Evolutionary conservation across 1,140 invertebrate species (phyloP).

Genomic region (Meloidogyne exigua): DNA sequence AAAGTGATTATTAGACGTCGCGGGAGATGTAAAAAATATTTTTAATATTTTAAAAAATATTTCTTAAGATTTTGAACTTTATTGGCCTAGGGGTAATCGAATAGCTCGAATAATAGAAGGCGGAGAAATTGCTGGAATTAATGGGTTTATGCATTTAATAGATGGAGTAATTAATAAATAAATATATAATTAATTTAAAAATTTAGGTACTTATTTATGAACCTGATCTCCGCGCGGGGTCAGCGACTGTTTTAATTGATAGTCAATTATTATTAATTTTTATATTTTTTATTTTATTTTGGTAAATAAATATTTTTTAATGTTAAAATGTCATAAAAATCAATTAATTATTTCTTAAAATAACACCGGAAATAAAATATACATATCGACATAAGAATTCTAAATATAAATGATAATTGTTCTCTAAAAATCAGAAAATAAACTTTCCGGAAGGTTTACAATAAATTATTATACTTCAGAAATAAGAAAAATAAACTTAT

Average conservation of each 20-base stretch:
- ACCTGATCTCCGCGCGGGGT: constrained; percentile 45
- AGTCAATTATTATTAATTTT: not conserved
- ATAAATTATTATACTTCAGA: not conserved
- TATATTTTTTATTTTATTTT: not conserved
- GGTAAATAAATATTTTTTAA: not conserved
- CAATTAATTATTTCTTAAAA: not conserved
- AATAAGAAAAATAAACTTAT: not conserved
- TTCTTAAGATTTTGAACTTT: constrained; percentile 62
- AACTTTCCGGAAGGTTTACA: not conserved
- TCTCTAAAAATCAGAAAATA: not conserved
- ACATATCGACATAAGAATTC: not conserved
- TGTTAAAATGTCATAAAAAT: too few relatives aligned
- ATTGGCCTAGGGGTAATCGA: constrained; percentile 62
- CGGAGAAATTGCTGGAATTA: constrained; percentile 63
- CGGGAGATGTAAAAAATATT: constrained; percentile 54
- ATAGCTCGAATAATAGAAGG: constrained; percentile 60
- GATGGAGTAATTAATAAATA: constrained; percentile 30
- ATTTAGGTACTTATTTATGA: constrained; percentile 49
- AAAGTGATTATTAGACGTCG: constrained; percentile 61
- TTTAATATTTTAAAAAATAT: not conserved
- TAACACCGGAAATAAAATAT: not conserved
- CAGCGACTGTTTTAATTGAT: constrained; percentile 1
- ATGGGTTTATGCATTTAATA: constrained; percentile 59
- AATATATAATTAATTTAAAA: not conserved
- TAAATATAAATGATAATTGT: constrained; percentile 5